A percentile compares a stretch with the other conserved stretches of the same genome.
These are phyloP conservation scores for Schizopygopsis pylzovi DNA, from an alignment of 2,797 vertebrate genomes.

Conservation along the genomic window DNA sequence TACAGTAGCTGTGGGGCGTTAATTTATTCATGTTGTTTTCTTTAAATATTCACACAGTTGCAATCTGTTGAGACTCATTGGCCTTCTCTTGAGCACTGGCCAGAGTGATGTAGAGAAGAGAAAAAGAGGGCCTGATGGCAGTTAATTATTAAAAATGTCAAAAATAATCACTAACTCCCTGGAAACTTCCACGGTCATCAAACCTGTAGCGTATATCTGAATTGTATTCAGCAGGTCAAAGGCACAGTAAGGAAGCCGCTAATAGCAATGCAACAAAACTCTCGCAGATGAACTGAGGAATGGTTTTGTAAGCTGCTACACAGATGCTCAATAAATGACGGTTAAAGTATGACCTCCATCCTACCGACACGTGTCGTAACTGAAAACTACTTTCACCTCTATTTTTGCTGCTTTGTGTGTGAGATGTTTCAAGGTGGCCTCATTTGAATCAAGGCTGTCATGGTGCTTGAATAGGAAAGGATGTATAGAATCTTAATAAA, in stretches of 20 bases:
- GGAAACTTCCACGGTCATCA: conserved; percentile 32
- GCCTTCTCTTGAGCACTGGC: conserved; percentile 58
- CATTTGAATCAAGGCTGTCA: conserved; percentile 63
- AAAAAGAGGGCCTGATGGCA: conserved; percentile 33
- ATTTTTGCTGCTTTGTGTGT: conserved; percentile 52
- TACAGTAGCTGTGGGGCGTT: conserved; percentile 64
- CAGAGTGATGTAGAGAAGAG: conserved; percentile 54
- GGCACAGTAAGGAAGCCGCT: background rate
- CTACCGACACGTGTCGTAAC: conserved; percentile 42
- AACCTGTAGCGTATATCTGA: conserved; percentile 34
- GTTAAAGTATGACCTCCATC: conserved; percentile 59
- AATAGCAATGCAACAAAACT: conserved; percentile 38
- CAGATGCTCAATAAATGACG: conserved; percentile 41
- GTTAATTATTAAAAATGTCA: conserved; percentile 67
- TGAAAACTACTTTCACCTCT: conserved; percentile 62
- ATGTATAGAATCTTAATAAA: conserved; percentile 59
- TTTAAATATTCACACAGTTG: conserved; percentile 74
- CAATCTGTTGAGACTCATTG: conserved; percentile 62
- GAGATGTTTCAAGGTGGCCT: conserved; percentile 50
- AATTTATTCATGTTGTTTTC: conserved; percentile 70
- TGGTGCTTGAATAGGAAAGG: conserved; percentile 47
- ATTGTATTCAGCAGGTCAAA: conserved; percentile 22
- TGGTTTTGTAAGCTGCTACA: conserved; percentile 42
- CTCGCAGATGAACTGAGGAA: conserved; percentile 18
- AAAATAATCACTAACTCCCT: conserved; percentile 59